These are phyloP conservation scores for Phylloscopus trochiloides DNA, from an alignment of 2,113 vertebrate genomes.

Conservation along the genomic window DNA sequence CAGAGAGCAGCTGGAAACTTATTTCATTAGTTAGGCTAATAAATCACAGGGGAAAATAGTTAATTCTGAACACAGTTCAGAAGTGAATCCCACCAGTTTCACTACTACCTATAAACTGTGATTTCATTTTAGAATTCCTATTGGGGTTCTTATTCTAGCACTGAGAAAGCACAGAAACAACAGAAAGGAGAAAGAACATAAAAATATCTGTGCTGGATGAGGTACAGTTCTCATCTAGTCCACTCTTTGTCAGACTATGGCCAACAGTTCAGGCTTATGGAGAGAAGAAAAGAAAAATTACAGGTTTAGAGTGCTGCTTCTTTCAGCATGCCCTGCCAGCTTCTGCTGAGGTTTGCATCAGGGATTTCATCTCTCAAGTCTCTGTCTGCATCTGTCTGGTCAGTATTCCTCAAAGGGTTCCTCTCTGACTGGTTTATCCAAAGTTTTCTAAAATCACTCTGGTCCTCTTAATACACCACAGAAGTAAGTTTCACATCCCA, in stretches of 20 bases:
- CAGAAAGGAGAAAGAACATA: not conserved
- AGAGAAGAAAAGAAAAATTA: not conserved
- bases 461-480: not conserved
- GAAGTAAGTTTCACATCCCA: not conserved
- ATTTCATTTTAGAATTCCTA: not conserved
- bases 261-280: not conserved
- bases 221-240: not conserved
- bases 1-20: not conserved
- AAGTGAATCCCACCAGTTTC: not conserved
- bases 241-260: not conserved
- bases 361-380: not conserved
- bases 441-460: not conserved
- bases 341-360: not conserved
- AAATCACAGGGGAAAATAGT: not conserved
- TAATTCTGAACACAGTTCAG: not conserved
- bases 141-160: not conserved
- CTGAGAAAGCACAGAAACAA: not conserved
- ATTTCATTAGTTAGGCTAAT: not conserved
- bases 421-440: not conserved
- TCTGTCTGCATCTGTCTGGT: not conserved
- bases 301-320: not conserved
- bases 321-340: not conserved
- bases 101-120: not conserved
- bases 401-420: not conserved
- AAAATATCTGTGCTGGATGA: not conserved